Conservation (phyloP, 2,113 vertebrate species). For the Datnioides undecimradiatus region DNA sequence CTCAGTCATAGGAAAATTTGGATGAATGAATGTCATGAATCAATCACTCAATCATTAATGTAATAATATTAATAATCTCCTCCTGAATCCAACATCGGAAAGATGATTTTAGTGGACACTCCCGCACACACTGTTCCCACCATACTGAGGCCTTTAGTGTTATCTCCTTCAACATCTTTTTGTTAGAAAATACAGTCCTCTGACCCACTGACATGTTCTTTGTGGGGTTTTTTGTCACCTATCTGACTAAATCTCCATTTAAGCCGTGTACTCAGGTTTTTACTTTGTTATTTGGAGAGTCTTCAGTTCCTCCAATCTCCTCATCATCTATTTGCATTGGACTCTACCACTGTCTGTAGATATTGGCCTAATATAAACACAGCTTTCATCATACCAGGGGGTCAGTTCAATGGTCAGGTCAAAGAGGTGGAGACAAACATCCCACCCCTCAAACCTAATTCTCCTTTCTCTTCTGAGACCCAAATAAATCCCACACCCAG, state of each 20-base stretch:
- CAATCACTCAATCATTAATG: conserved; percentile 2
- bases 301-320: conserved; percentile 48
- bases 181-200: conserved; percentile 9
- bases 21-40: conserved; percentile 16
- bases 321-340: conserved; percentile 64
- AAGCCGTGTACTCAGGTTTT: conserved; percentile 35
- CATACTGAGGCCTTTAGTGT: not conserved
- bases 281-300: conserved; percentile 42
- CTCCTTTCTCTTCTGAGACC: conserved; percentile 44
- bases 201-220: conserved; percentile 18
- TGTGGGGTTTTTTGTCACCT: conserved; percentile 35
- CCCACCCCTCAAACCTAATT: conserved; percentile 43
- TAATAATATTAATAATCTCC: too few relatives aligned
- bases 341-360: conserved; percentile 57
- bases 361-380: conserved; percentile 61
- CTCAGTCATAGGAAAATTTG: conserved; percentile 19
- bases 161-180: not conserved
- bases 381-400: conserved; percentile 59
- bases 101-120: not conserved
- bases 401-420: conserved; percentile 55
- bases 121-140: not conserved
- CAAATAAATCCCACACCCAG: conserved; percentile 41
- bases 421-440: conserved; percentile 60
- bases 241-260: conserved; percentile 41
- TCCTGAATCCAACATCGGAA: not conserved